Conservation (phyloP, 2,113 vertebrate species). For the Heterocephalus glaber region DNA sequence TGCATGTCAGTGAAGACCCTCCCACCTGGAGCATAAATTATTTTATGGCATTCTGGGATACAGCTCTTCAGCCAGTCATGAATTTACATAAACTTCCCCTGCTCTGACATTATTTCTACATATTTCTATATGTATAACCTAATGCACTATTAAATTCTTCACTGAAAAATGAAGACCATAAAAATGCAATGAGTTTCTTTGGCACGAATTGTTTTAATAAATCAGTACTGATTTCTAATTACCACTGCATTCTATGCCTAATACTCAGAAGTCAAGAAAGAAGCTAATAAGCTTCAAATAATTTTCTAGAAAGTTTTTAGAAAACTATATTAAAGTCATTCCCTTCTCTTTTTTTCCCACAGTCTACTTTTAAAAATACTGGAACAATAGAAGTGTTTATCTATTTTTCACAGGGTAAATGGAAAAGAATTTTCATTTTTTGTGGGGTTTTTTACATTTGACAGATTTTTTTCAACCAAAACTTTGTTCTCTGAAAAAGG, state of each 20-base stretch:
- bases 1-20: not conserved
- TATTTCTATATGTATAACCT: not conserved
- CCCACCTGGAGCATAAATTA: not conserved
- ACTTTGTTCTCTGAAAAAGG: not conserved
- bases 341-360: not conserved
- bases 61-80: not conserved
- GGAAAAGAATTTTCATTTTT: not conserved
- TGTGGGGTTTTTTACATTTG: not conserved
- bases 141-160: not conserved
- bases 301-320: conserved; percentile 61
- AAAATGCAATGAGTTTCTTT: conserved; percentile 22
- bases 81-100: not conserved
- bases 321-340: not conserved
- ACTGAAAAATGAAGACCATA: conserved; percentile 10
- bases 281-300: not conserved
- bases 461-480: not conserved
- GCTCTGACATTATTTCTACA: conserved; percentile 37
- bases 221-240: conserved; percentile 37
- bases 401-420: not conserved
- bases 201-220: conserved; percentile 16
- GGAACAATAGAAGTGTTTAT: not conserved
- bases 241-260: not conserved
- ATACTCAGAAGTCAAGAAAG: conserved; percentile 44
- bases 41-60: not conserved
- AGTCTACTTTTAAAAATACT: not conserved